phyloP scores from a whole-genome alignment of 2,797 vertebrate genomes.

The Pseudochromis fuscus region DNA sequence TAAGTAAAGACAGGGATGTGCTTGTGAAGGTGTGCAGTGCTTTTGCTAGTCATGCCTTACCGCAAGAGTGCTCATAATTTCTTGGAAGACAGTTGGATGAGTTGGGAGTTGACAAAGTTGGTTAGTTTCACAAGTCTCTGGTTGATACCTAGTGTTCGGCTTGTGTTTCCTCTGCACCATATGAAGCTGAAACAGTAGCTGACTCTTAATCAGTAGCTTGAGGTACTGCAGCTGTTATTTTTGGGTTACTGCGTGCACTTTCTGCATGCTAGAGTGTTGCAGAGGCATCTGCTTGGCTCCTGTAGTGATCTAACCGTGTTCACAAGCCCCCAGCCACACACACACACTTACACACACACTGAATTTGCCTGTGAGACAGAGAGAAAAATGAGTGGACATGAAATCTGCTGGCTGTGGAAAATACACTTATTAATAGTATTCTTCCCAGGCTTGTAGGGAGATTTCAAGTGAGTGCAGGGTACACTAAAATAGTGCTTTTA shows the following conservation, averaged over 20 bases:
- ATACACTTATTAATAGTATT: slow-evolving; percentile 35
- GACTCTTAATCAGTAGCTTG: slow-evolving; percentile 62
- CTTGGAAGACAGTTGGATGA: background rate
- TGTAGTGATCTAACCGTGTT: slow-evolving; percentile 33
- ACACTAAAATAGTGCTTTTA: slow-evolving; percentile 43
- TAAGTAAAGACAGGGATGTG: background rate
- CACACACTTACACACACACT: slow-evolving; percentile 6
- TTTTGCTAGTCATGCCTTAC: background rate
- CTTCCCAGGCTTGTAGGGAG: slow-evolving; percentile 34
- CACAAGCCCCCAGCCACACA: slow-evolving; percentile 29
- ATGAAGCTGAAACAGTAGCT: slow-evolving; percentile 46
- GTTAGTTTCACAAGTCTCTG: slow-evolving; percentile 8
- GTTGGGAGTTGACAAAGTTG: background rate
- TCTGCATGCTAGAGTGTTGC: slow-evolving; percentile 36
- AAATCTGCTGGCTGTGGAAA: slow-evolving; percentile 47
- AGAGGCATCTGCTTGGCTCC: slow-evolving; percentile 56
- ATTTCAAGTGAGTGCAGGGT: slow-evolving; percentile 33
- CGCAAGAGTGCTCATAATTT: slow-evolving; percentile 1
- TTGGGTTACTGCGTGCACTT: slow-evolving; percentile 44
- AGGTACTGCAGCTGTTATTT: slow-evolving; percentile 68
- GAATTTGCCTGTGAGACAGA: slow-evolving; percentile 33
- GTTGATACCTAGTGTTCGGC: background rate
- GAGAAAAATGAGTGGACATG: slow-evolving; percentile 36
- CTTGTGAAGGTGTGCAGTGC: background rate
- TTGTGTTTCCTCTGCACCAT: slow-evolving; percentile 7